These are phyloP conservation scores for Paelopatides confundens DNA, from an alignment of 53 echinoderm and acorn worm species.

Conservation along the genomic window DNA sequence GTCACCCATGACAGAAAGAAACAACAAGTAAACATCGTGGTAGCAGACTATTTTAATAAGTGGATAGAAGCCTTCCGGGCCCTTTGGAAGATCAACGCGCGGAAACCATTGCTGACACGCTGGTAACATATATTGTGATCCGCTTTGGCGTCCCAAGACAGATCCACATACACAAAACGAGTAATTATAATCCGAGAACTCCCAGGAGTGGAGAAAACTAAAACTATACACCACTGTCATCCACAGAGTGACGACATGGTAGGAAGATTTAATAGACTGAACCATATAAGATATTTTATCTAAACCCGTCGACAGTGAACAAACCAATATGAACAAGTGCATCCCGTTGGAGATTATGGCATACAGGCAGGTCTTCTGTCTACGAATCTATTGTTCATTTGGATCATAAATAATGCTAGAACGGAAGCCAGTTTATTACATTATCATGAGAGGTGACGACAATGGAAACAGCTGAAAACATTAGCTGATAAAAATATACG, in stretches of 20 bases:
- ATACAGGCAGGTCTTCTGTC: no score
- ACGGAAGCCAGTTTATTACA: no score
- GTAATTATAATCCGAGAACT: constrained; percentile 18
- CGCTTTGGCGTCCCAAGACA: constrained; percentile 44
- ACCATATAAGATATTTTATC: constrained; percentile 52
- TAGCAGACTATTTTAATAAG: constrained; percentile 62
- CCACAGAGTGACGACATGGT: constrained; percentile 56
- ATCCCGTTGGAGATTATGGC: constrained; percentile 54
- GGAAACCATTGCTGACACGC: constrained; percentile 47
- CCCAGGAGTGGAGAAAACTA: constrained; percentile 49
- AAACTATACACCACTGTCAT: constrained; percentile 48
- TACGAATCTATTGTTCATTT: no score
- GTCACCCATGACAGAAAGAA: constrained; percentile 31
- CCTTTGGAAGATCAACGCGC: constrained; percentile 52
- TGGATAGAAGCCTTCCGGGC: constrained; percentile 51
- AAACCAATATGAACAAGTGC: constrained; percentile 45
- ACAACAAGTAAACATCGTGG: constrained; percentile 38
- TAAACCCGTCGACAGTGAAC: constrained; percentile 32
- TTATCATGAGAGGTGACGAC: no score
- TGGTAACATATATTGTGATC: constrained; percentile 56
- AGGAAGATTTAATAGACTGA: constrained; percentile 30
- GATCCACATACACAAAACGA: constrained; percentile 54
- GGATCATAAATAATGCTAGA: no score
- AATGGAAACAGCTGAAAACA: no score
- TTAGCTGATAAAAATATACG: no score